Evolutionary conservation across 2,113 vertebrate genomes (phyloP), one percentile per base, ranked within the genome.

Genomic region (Eupsittula cactorum): DNA sequence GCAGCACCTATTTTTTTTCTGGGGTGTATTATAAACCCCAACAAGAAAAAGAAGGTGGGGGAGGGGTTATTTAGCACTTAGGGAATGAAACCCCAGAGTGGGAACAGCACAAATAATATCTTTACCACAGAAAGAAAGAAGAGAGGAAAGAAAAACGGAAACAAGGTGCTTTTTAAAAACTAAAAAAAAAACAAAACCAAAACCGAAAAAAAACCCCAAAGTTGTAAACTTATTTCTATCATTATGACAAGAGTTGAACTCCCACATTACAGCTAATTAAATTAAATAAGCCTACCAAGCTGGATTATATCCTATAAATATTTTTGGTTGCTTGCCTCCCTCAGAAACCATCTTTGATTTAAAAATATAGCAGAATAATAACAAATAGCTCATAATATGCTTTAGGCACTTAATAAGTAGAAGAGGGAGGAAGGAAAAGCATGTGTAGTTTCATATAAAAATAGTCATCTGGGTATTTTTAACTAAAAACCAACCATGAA

Each of bases 301-400:
- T 44, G 70, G 65, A 84, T 91, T 94, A 80, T 82, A 79, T 65
- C 1, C 6, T 63, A 85, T 69, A 92, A 94, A 92, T 93, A 94
- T 92, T 93, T 95, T 92, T 92, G 62, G 86, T 85, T 94, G 59
- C n/a, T 87, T 92, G 37, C 63, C 74, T 92, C 74, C 88, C 70
- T 88, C 81, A 88, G 89, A 95, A 96, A 65, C 65, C 18, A 76
- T 67, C 33, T 73, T 73, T 49, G 50, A 95, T 62, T 92, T 92
- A 21, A 94, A 96, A 95, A 86, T 68, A 90, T 71, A 69, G 52
- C 55, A 41, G 55, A 95, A 92, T 92, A 73, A 92, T 68, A 92
- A 65, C 42, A 86, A 86, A 86, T 49, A 62, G 15, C 68, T 84
- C 31, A 55, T 76, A 87, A 82, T 44, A 89, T 19, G 46, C 67